Conservation (phyloP, 2,113 vertebrate genomes). For the Sula dactylatra region DNA sequence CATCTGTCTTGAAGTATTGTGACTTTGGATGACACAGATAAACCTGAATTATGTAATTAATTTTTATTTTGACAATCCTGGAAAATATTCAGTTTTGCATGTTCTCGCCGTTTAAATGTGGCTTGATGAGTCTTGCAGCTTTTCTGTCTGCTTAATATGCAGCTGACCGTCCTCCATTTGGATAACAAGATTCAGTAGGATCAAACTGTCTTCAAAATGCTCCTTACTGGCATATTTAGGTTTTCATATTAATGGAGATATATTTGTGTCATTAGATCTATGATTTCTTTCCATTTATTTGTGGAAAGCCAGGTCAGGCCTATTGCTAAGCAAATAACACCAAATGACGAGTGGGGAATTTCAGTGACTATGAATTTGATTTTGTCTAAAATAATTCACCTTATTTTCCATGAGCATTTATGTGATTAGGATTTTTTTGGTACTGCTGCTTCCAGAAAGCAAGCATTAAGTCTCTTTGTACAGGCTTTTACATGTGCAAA, state of each 20-base stretch:
- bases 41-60: slow-evolving; percentile 35
- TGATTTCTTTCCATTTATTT: neutral
- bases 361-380: neutral
- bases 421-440: neutral
- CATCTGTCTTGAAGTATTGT: slow-evolving; percentile 45
- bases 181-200: neutral
- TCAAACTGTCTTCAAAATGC: neutral
- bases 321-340: neutral
- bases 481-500: neutral
- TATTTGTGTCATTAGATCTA: neutral
- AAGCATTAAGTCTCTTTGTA: neutral
- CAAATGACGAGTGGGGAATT: neutral
- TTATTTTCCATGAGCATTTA: neutral
- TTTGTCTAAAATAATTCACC: neutral
- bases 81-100: neutral
- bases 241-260: neutral
- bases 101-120: neutral
- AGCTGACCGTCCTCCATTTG: neutral
- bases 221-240: neutral
- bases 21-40: slow-evolving; percentile 32
- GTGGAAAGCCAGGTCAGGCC: neutral
- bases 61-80: neutral
- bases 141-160: neutral
- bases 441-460: neutral
- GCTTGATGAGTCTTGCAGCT: neutral